Base-by-base conservation (phyloP, 2,113 vertebrate genomes). In the Anguilla rostrata region DNA sequence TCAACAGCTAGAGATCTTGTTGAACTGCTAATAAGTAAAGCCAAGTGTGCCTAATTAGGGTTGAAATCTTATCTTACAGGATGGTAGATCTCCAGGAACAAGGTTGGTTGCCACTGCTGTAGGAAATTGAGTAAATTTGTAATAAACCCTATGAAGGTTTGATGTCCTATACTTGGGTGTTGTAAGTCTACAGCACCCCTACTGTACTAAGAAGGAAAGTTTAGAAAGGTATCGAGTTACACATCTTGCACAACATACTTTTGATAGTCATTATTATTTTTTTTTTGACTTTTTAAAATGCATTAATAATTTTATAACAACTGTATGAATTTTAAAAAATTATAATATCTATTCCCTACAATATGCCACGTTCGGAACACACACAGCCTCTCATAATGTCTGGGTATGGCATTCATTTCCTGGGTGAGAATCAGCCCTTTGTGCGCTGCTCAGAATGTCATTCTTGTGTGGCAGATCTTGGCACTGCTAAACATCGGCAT, bases 401-500 rank as follows among this genome's bases (percentile, higher is more conserved):
- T 84, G 39, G 87, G 57, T 86, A 46, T 63, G 39, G 84, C 49
- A 43, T 63, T 18, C 78, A 18, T 43, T 86, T 81, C 53, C 53
- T 39, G 43, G 15, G 57, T 83, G 63, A 82, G 82, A 88, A 87
- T 41, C 29, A 79, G 57, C 18, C 87, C 85, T 90, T 39, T 29
- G 57, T 85, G 41, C 34, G 46, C 22, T 57, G n/a, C 81, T 29
- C 34, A 82, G 82, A 83, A 43, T 22, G 29, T 26, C 86, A 75
- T 46, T 87, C 43, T 53, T 79, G 66, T 56, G 66, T 12, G 39
- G 39, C 40, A 56, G 86, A 14, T 75, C 34, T 22, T 83, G 81
- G 85, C 85, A 20, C 81, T 57, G n/a, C 39, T 89, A 57, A 57
- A 82, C 40, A 49, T 53, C 60, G 39, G 78, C 60, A 89, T 86